phyloP scores from a whole-genome alignment of 2,888 invertebrate genomes.

The Stenoptilia bipunctidactyla region DNA sequence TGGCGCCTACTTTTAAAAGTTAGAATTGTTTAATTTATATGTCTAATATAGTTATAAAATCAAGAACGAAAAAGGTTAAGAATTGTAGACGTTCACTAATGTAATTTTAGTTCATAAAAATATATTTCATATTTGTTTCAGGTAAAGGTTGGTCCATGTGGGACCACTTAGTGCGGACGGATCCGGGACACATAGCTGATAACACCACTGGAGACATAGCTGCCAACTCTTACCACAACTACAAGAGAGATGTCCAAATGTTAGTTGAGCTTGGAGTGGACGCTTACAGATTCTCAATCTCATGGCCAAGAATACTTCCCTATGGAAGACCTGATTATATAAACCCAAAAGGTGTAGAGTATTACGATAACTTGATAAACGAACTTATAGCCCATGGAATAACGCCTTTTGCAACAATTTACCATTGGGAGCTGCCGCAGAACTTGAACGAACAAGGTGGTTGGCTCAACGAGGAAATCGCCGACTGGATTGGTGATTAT shows the following conservation, averaged over 20 bases:
- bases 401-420: slow-evolving; percentile 47
- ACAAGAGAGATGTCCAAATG: slow-evolving; percentile 45
- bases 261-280: slow-evolving; percentile 32
- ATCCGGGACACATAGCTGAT: slow-evolving; percentile 13
- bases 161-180: slow-evolving; percentile 35
- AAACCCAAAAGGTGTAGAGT: slow-evolving; percentile 35
- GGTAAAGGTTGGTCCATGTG: slow-evolving; percentile 65
- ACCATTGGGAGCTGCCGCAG: slow-evolving; percentile 44
- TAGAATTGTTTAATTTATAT: too few relatives aligned
- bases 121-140: slow-evolving; percentile 16
- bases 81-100: too few relatives aligned
- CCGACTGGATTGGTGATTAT: slow-evolving; percentile 35
- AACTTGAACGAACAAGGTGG: slow-evolving; percentile 18
- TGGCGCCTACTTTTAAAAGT: too few relatives aligned
- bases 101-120: too few relatives aligned
- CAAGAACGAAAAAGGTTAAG: too few relatives aligned
- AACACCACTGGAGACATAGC: slow-evolving; percentile 66
- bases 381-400: slow-evolving; percentile 49
- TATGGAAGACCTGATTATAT: slow-evolving; percentile 13
- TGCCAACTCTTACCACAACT: slow-evolving; percentile 71
- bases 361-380: slow-evolving; percentile 54
- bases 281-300: slow-evolving; percentile 52
- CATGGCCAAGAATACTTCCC: slow-evolving; percentile 50
- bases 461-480: slow-evolving; percentile 30
- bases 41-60: too few relatives aligned